A percentile compares a stretch with the other conserved stretches of the same genome.
Conservation (phyloP, 1,140 invertebrate genomes). For the Teleogryllus occipitalis region DNA sequence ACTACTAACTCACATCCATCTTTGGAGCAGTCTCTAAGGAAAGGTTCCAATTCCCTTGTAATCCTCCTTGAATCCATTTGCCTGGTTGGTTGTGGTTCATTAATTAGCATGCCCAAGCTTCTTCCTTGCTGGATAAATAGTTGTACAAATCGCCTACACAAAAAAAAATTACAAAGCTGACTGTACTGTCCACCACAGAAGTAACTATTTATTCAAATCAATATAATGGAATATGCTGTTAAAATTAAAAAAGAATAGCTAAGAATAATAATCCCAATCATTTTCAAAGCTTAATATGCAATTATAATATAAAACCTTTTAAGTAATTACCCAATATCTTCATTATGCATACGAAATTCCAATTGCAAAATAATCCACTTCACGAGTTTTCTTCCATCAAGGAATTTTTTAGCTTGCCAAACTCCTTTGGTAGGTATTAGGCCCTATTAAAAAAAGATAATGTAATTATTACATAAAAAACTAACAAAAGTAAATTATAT, state of each 20-base stretch:
- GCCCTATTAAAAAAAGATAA: background rate
- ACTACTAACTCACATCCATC: constrained; percentile 39
- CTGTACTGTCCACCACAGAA: background rate
- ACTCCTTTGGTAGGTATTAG: constrained; percentile 32
- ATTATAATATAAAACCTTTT: background rate
- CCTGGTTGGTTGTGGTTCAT: background rate
- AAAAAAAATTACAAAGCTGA: background rate
- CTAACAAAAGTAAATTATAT: too few relatives aligned
- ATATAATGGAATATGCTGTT: background rate
- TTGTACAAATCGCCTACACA: constrained; percentile 23
- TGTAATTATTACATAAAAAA: background rate
- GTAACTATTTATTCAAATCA: background rate
- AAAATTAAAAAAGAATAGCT: background rate
- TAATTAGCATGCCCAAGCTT: background rate
- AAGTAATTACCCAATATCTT: constrained; percentile 12
- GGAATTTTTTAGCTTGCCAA: constrained; percentile 39
- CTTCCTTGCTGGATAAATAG: background rate
- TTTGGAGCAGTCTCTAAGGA: background rate
- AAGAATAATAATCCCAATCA: background rate
- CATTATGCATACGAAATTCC: constrained; percentile 23
- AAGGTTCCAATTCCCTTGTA: background rate
- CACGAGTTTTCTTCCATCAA: constrained; percentile 19
- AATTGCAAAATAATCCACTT: constrained; percentile 41
- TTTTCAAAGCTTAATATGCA: too few relatives aligned
- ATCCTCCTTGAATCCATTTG: background rate